Conservation (phyloP, 2,113 vertebrate species). For the Prochilodus magdalenae region DNA sequence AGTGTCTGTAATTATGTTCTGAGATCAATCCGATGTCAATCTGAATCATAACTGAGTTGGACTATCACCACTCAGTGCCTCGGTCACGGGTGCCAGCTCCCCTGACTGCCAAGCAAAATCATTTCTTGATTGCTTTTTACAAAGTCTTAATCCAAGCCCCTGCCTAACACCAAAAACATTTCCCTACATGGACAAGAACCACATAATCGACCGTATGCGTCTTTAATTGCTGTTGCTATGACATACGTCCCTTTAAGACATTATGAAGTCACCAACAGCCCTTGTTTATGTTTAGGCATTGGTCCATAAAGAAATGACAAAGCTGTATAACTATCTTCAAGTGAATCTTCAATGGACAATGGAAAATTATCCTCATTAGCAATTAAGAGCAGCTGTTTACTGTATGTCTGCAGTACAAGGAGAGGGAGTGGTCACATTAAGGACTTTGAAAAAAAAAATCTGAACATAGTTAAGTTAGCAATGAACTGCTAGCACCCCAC, state of each 20-base stretch:
- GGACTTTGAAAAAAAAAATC: not conserved
- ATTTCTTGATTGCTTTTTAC: slow-evolving; percentile 11
- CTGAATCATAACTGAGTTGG: not conserved
- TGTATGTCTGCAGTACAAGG: slow-evolving; percentile 8
- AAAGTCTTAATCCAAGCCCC: not conserved
- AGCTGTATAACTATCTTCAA: not conserved
- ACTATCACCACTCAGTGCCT: not conserved
- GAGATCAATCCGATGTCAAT: not conserved
- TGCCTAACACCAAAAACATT: slow-evolving; percentile 2
- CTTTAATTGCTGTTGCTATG: not conserved
- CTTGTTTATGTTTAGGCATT: not conserved
- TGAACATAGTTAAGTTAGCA: slow-evolving; percentile 24
- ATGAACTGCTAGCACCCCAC: slow-evolving; percentile 16
- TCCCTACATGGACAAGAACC: not conserved
- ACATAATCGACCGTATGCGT: not conserved
- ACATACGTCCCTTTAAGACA: not conserved
- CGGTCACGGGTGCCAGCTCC: not conserved
- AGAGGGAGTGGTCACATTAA: slow-evolving; percentile 22
- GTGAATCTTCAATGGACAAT: not conserved
- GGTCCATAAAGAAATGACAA: not conserved
- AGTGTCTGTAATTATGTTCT: not conserved
- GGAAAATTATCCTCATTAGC: slow-evolving; percentile 1
- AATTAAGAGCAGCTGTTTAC: slow-evolving; percentile 4
- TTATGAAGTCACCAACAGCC: not conserved
- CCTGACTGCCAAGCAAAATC: slow-evolving; percentile 6